Conservation (phyloP, 2,888 invertebrate genomes). For the Chironomus tentans region DNA sequence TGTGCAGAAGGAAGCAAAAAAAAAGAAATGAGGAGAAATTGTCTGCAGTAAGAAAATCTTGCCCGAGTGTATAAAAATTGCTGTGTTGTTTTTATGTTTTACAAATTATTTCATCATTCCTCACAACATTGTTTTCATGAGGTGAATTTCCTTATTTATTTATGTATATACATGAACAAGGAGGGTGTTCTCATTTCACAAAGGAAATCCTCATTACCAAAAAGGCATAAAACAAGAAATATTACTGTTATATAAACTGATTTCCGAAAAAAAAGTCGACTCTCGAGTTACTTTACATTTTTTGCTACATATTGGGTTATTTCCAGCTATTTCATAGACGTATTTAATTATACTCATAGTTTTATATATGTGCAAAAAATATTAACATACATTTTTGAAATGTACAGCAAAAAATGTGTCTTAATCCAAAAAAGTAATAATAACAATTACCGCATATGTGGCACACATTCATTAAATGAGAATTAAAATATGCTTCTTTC, state of each 20-base stretch:
- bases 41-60: not conserved
- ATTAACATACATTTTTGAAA: not conserved
- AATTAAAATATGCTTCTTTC: not conserved
- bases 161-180: not conserved
- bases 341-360: no score
- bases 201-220: conserved; percentile 6
- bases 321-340: no score
- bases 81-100: conserved; percentile 25
- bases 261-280: not conserved
- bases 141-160: not conserved
- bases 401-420: not conserved
- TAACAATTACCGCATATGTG: not conserved
- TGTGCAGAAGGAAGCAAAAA: not conserved
- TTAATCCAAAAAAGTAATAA: not conserved
- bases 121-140: conserved; percentile 1
- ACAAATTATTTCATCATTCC: conserved; percentile 25
- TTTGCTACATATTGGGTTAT: not conserved
- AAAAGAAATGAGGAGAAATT: not conserved
- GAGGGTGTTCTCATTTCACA: not conserved
- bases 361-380: not conserved
- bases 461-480: not conserved
- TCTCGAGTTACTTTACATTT: not conserved
- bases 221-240: conserved; percentile 19
- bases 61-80: conserved; percentile 18
- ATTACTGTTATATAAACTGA: not conserved